phyloP scores from a whole-genome alignment of 2,797 vertebrate genomes.

The Gallinago solitaria region DNA sequence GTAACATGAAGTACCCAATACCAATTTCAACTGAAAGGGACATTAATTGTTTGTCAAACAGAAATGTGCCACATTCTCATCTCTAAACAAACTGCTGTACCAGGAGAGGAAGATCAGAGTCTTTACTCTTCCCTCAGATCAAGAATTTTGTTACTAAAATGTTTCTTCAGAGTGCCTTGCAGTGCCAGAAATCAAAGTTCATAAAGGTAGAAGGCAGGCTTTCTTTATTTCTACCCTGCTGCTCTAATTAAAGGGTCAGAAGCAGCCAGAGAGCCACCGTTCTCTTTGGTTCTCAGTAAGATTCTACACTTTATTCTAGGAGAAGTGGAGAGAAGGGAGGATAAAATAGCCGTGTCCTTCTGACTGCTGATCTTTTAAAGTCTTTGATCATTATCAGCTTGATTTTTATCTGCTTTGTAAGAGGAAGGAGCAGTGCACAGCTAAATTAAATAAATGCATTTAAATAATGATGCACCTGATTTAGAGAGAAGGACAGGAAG shows the following conservation, averaged over 20 bases:
- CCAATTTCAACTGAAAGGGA: background rate
- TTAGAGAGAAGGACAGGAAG: background rate
- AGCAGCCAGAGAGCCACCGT: background rate
- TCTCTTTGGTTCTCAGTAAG: constrained; percentile 60
- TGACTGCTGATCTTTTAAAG: constrained; percentile 53
- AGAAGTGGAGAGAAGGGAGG: background rate
- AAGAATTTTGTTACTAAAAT: constrained; percentile 28
- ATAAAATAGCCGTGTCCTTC: constrained; percentile 40
- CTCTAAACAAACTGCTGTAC: background rate
- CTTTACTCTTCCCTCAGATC: background rate
- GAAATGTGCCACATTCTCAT: background rate
- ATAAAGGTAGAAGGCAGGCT: constrained; percentile 21
- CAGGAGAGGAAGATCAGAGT: background rate
- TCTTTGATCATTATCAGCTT: constrained; percentile 33
- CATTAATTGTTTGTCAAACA: background rate
- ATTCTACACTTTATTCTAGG: constrained; percentile 61
- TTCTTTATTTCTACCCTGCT: constrained; percentile 64
- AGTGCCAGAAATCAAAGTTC: constrained; percentile 33
- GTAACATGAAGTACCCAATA: background rate
- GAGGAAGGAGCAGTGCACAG: background rate
- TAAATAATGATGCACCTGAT: background rate
- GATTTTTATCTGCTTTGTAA: constrained; percentile 16
- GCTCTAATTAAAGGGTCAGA: constrained; percentile 73
- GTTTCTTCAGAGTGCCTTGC: constrained; percentile 15
- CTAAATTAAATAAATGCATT: constrained; percentile 35